A percentile compares a stretch with the other conserved stretches of the same genome.
Evolutionary conservation across 2,113 vertebrate species (phyloP).

Genomic region (Cottus gobio): DNA sequence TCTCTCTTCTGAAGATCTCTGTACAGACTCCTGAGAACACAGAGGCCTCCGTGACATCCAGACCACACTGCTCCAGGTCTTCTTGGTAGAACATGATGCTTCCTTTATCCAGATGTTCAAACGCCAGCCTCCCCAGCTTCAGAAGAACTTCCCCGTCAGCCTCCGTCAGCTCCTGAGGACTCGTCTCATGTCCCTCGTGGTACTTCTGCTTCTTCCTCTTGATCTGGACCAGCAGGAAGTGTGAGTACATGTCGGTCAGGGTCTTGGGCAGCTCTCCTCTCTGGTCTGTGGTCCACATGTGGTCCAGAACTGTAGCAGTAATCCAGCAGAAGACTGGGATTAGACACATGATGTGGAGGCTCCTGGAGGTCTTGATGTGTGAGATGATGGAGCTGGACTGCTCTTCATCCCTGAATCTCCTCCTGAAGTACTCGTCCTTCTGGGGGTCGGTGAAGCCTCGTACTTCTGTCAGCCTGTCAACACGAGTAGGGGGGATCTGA

Average conservation of each 20-base stretch:
- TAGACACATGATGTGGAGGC: constrained; percentile 40
- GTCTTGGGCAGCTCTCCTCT: too few species aligned
- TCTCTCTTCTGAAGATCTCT: constrained; percentile 46
- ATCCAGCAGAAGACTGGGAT: constrained; percentile 42
- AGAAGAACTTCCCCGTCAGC: constrained; percentile 31
- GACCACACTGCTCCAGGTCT: constrained; percentile 51
- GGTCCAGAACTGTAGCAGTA: not conserved
- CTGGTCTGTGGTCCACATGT: not conserved
- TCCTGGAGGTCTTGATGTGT: constrained; percentile 20
- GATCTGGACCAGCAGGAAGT: not conserved
- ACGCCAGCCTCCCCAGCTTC: constrained; percentile 46
- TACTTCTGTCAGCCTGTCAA: too few species aligned
- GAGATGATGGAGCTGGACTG: constrained; percentile 7
- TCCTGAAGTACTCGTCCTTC: too few species aligned
- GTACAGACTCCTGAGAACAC: constrained; percentile 47
- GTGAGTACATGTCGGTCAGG: too few species aligned
- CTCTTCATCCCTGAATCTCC: not conserved
- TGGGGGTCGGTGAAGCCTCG: too few species aligned
- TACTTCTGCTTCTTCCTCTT: constrained; percentile 43
- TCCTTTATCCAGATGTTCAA: constrained; percentile 1
- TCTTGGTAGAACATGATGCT: constrained; percentile 58
- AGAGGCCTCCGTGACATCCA: constrained; percentile 38
- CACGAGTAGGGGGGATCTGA: too few species aligned
- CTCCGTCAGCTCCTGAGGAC: not conserved
- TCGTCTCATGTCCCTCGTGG: not conserved